A percentile compares a stretch with the other conserved stretches of the same genome.
Conservation (phyloP, 2,888 invertebrate genomes). For the Acanthosepion lycidas region DNA sequence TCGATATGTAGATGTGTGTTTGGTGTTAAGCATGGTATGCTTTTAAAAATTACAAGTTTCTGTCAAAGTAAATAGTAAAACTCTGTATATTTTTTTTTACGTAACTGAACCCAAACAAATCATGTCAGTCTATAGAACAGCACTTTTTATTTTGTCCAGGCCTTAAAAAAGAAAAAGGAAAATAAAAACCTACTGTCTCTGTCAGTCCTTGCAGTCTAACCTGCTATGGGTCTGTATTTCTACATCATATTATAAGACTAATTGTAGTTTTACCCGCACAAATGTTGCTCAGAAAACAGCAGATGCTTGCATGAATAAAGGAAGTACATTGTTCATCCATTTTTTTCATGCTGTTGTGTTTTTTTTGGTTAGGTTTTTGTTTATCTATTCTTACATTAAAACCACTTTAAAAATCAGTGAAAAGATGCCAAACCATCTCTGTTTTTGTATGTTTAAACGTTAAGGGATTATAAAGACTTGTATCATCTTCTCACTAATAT, state of each 20-base stretch:
- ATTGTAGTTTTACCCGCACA: not conserved
- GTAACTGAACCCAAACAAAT: not conserved
- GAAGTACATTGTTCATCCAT: not conserved
- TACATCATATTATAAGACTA: not conserved
- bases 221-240: not conserved
- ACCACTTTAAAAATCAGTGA: not conserved
- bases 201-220: not conserved
- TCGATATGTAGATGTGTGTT: too few relatives aligned
- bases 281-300: not conserved
- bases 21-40: not conserved
- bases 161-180: not conserved
- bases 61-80: not conserved
- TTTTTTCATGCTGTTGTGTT: not conserved
- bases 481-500: too few relatives aligned
- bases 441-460: too few relatives aligned
- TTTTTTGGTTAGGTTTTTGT: not conserved
- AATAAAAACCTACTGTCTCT: not conserved
- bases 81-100: not conserved
- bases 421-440: too few relatives aligned
- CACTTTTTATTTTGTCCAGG: not conserved
- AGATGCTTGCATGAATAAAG: not conserved
- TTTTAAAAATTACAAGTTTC: not conserved
- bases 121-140: not conserved
- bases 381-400: not conserved
- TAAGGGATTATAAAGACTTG: too few relatives aligned